phyloP scores from a whole-genome alignment of 1,140 invertebrate species.

The Alviniconcha marisindica region DNA sequence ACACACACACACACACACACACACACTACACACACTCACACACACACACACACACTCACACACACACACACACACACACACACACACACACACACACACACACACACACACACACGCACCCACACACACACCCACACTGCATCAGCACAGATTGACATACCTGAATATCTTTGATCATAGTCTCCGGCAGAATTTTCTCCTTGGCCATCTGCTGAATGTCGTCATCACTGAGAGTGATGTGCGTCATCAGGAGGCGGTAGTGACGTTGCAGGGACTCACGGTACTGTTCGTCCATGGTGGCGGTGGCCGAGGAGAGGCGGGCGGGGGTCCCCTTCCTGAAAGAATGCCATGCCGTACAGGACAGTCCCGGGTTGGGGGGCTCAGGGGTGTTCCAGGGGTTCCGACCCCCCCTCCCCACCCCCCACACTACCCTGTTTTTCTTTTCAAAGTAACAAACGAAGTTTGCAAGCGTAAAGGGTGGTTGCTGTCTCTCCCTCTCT shows the following conservation, averaged over 20 bases:
- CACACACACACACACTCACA: too few species aligned
- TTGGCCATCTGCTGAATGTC: slow-evolving; percentile 38
- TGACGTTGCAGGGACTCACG: slow-evolving; percentile 36
- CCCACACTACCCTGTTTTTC: neutral
- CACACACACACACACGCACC: too few species aligned
- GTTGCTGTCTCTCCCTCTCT: neutral
- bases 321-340: neutral
- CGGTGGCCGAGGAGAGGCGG: slow-evolving; percentile 16
- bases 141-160: too few species aligned
- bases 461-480: neutral
- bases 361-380: too few species aligned
- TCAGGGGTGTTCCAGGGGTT: neutral
- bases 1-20: too few species aligned
- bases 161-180: slow-evolving; percentile 51
- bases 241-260: slow-evolving; percentile 37
- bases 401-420: too few species aligned
- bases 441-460: neutral
- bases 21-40: too few species aligned
- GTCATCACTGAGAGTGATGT: slow-evolving; percentile 45
- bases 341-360: neutral
- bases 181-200: slow-evolving; percentile 42
- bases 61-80: too few species aligned
- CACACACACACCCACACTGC: too few species aligned
- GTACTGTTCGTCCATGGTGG: slow-evolving; percentile 45
- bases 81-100: too few species aligned